Percentiles rank a stretch among this genome's conserved stretches.
phyloP scores from a whole-genome alignment of 2,888 invertebrate genomes.

The Congeria kusceri region DNA sequence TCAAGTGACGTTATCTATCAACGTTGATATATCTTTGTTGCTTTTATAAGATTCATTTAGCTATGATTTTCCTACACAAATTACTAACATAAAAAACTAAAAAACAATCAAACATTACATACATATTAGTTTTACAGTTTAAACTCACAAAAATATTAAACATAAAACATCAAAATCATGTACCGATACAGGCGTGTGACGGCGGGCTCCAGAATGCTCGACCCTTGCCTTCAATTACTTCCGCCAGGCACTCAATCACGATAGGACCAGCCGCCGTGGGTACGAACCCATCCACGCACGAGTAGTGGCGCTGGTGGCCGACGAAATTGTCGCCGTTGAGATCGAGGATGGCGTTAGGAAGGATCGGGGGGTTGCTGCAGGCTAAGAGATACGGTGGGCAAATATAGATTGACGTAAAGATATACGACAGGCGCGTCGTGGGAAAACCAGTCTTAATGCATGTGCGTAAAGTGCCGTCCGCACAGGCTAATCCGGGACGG shows the following conservation, averaged over 20 bases:
- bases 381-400: constrained; percentile 45
- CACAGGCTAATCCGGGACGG: too few species aligned
- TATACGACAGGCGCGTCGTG: too few species aligned
- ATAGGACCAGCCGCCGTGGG: constrained; percentile 38
- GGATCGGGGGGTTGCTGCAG: constrained; percentile 29
- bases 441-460: too few species aligned
- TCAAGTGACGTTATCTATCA: too few species aligned
- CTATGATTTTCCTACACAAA: too few species aligned
- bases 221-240: constrained; percentile 26
- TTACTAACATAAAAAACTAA: too few species aligned
- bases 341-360: constrained; percentile 38
- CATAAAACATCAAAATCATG: not conserved
- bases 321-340: constrained; percentile 33
- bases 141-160: not conserved
- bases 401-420: too few species aligned
- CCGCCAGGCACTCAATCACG: constrained; percentile 31
- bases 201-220: constrained; percentile 50
- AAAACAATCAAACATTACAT: too few species aligned
- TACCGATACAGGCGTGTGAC: constrained; percentile 52
- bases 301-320: constrained; percentile 32
- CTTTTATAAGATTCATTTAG: too few species aligned
- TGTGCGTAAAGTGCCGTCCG: too few species aligned
- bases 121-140: too few species aligned
- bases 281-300: constrained; percentile 38
- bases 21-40: too few species aligned